Evolutionary conservation across 2,888 invertebrate species (phyloP), one percentile per base, ranked within the genome.

Genomic region (Baronia brevicornis): DNA sequence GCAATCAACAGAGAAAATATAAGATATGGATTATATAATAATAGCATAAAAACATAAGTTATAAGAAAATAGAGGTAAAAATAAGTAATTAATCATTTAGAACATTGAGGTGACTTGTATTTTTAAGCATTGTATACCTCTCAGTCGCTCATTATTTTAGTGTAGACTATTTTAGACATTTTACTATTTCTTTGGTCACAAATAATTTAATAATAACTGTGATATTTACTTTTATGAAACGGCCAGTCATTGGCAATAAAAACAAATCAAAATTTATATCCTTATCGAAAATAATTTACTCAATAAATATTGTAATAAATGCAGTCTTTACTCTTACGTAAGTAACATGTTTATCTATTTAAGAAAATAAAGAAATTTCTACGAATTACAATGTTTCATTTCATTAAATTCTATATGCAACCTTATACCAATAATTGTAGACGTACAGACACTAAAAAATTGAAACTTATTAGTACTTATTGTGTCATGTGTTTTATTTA

Each of bases 221-320:
- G 82, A 84, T 84, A 84, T 80, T 84, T 82, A 78, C 77, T 79
- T 79, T 79, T 78, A 79, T 70, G 60, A 66, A 67, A 66, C 66
- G 69, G 78, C 79, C 79, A 49, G 47, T 52, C 41, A 64, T 60
- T 71, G 80, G 80, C 73, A 58, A 67, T 73, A 75, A 79, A 77
- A 69, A 61, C 58, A 60, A 67, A 54, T 65, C 63, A 67, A 68
- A 67, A 64, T 53, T 56, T 54, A n/a, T 39, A 33, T 50, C 46
- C 43, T 39, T 37, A 38, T 38, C 42, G 37, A 46, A 48, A 44
- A 36, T 38, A 43, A 36, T 42, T 28, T 47, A 40, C 35, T 44
- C 42, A 39, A 41, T 40, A 36, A 39, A 44, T 43, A n/a, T n/a
- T n/a, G n/a, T n/a, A 43, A 36, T 50, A 46, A 44, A 35, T 44